These are phyloP conservation scores for Drosophila quinaria DNA, from an alignment of 2,888 invertebrate species.

Conservation along the genomic window DNA sequence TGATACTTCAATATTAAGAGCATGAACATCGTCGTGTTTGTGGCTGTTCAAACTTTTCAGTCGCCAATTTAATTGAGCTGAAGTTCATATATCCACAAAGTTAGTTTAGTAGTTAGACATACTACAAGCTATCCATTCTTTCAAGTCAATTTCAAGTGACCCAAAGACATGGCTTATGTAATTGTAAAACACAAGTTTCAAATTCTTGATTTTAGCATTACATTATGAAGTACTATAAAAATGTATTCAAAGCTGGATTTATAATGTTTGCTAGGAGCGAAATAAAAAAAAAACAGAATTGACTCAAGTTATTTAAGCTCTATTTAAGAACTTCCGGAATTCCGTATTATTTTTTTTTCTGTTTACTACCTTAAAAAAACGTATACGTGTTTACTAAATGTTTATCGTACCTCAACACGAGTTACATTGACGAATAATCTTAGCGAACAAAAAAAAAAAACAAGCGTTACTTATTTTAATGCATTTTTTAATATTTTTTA, in stretches of 20 bases:
- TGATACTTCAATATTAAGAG: conserved; percentile 49
- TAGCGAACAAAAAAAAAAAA: background rate
- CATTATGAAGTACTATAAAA: no score
- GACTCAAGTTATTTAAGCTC: no score
- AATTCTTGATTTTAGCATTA: no score
- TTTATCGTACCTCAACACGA: background rate
- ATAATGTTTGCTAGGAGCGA: no score
- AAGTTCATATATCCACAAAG: conserved; percentile 16
- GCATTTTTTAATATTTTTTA: no score
- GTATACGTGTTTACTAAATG: background rate
- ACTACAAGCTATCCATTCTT: background rate
- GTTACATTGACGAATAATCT: background rate
- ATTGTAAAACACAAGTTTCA: no score
- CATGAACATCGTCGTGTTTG: conserved; percentile 38
- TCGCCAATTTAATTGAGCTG: conserved; percentile 39
- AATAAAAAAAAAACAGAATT: no score
- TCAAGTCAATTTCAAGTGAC: background rate
- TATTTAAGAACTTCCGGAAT: no score
- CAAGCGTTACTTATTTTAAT: no score
- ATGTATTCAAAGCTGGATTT: no score
- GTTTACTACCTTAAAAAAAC: background rate
- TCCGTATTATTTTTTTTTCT: no score
- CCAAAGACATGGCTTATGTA: no score
- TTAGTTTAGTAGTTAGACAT: background rate
- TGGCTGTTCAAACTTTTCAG: conserved; percentile 46